Conservation (phyloP, 2,797 vertebrate genomes). For the Bradypodion ventrale region DNA sequence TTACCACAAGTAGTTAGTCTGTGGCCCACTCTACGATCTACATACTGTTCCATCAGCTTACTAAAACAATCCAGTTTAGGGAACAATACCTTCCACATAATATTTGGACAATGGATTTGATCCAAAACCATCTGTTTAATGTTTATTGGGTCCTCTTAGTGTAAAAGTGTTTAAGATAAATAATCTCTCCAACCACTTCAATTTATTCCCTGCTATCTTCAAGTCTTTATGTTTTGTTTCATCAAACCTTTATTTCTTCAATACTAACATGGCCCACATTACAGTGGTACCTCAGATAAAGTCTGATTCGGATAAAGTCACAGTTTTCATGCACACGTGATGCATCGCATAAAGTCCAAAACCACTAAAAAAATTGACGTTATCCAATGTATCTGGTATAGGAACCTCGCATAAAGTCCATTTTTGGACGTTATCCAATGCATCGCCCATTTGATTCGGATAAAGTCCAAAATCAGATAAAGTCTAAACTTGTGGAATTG, state of each 20-base stretch:
- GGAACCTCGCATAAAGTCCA: no score
- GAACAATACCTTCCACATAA: slow-evolving; percentile 63
- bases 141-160: slow-evolving; percentile 63
- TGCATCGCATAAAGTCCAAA: no score
- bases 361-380: no score
- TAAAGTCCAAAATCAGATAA: no score
- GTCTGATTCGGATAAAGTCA: no score
- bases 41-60: slow-evolving; percentile 68
- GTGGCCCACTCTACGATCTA: slow-evolving; percentile 69
- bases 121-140: slow-evolving; percentile 55
- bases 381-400: no score
- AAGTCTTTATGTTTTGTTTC: neutral
- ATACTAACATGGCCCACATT: slow-evolving; percentile 45
- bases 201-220: slow-evolving; percentile 21
- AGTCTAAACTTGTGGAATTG: no score
- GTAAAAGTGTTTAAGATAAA: slow-evolving; percentile 58
- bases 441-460: no score
- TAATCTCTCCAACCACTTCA: slow-evolving; percentile 58
- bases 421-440: no score
- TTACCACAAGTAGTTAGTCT: slow-evolving; percentile 71
- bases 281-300: no score
- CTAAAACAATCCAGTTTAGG: slow-evolving; percentile 57
- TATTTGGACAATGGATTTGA: slow-evolving; percentile 43
- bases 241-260: slow-evolving; percentile 30
- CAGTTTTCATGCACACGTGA: no score